Evolutionary conservation across 1,140 invertebrate species (phyloP).

Genomic region (Diuraphis noxia): DNA sequence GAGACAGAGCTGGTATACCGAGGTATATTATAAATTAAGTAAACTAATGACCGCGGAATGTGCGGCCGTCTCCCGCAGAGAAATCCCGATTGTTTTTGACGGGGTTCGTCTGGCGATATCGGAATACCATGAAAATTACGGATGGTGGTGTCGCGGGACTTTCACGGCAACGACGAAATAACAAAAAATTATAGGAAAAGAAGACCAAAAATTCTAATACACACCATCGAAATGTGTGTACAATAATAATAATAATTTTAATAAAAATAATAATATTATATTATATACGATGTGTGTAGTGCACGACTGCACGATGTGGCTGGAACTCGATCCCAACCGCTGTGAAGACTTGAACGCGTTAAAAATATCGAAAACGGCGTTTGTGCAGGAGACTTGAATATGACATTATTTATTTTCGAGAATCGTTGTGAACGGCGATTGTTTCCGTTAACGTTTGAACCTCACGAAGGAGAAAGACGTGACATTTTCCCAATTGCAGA

Average conservation of each 20-base stretch:
- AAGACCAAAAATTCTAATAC: background rate
- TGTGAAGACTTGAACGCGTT: background rate
- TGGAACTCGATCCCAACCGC: background rate
- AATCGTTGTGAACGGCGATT: background rate
- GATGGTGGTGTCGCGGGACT: background rate
- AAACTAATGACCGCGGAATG: constrained; percentile 38
- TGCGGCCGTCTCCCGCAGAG: constrained; percentile 30
- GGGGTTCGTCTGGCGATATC: constrained; percentile 33
- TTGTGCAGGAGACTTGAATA: background rate
- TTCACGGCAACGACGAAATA: constrained; percentile 14
- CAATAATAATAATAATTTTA: background rate
- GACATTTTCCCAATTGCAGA: no score
- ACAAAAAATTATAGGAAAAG: background rate
- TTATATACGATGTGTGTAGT: background rate
- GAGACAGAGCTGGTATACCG: background rate
- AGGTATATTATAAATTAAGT: constrained; percentile 41
- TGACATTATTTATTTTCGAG: background rate
- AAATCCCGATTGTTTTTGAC: constrained; percentile 46
- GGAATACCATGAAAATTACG: constrained; percentile 20
- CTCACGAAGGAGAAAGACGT: no score
- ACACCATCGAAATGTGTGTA: background rate
- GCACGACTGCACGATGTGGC: background rate
- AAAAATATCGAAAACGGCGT: background rate
- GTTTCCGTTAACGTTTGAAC: background rate
- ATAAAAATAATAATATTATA: background rate